Evolutionary conservation across 2,113 vertebrate species (phyloP).

Genomic region (Melanerpes formicivorus): DNA sequence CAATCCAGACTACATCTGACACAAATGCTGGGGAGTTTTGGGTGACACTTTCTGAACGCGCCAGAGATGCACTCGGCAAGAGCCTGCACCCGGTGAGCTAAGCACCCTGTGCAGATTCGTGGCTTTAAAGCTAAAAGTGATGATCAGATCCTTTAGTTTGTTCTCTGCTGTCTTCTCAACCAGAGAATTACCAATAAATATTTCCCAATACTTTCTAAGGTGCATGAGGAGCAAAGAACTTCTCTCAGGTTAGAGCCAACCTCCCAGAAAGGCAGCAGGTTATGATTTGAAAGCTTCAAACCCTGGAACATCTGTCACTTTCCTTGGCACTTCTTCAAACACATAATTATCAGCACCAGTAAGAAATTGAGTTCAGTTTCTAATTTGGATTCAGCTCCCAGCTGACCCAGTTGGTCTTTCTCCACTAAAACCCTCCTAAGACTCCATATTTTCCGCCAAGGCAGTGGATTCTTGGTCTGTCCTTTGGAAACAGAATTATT

Average conservation of each 20-base stretch:
- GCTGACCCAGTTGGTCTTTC: not conserved
- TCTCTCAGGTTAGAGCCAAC: not conserved
- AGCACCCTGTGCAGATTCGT: not conserved
- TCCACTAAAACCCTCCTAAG: not conserved
- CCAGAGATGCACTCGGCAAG: conserved; percentile 6
- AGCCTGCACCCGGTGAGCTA: not conserved
- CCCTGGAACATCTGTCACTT: not conserved
- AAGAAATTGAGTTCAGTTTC: not conserved
- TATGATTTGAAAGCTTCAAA: not conserved
- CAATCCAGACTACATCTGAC: not conserved
- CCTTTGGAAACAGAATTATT: not conserved
- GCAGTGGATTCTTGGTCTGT: not conserved
- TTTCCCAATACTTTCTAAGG: not conserved
- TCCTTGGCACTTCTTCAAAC: not conserved
- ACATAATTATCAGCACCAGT: not conserved
- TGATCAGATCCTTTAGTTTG: not conserved
- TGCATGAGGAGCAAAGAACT: not conserved
- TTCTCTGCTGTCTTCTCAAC: not conserved
- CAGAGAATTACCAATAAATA: not conserved
- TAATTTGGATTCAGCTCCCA: not conserved
- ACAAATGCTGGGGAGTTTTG: not conserved
- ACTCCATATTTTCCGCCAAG: not conserved
- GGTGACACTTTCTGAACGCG: not conserved
- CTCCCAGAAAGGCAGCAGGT: not conserved
- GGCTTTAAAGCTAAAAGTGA: not conserved